phyloP scores from a whole-genome alignment of 2,888 invertebrate genomes.

The Ophion slaviceki region DNA sequence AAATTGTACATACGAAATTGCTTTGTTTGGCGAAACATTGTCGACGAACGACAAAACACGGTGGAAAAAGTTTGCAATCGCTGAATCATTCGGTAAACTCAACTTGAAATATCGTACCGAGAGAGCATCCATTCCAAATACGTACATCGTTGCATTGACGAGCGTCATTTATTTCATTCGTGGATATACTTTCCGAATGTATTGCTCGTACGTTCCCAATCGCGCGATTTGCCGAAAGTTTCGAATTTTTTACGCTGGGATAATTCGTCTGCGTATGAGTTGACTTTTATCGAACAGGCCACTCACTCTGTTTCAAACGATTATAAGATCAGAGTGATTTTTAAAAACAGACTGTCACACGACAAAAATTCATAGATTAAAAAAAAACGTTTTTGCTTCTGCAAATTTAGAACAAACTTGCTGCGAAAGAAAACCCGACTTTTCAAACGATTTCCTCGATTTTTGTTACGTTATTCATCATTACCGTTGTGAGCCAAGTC shows the following conservation, averaged over 20 bases:
- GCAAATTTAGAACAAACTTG: neutral
- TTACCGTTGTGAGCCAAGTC: neutral
- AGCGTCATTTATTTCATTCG: slow-evolving; percentile 3
- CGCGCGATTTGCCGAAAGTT: neutral
- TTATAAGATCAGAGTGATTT: neutral
- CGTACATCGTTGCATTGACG: slow-evolving; percentile 29
- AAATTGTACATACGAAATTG: neutral
- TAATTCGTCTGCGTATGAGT: neutral
- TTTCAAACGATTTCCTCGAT: neutral
- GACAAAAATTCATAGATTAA: neutral
- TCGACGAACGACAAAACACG: no score
- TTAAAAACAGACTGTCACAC: no score
- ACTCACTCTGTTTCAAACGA: neutral
- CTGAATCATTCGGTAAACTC: neutral
- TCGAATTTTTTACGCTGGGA: neutral
- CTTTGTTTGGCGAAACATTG: neutral
- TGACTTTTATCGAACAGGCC: neutral
- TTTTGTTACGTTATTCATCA: neutral
- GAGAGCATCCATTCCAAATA: slow-evolving; percentile 41
- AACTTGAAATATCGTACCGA: slow-evolving; percentile 18
- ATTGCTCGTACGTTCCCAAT: slow-evolving; percentile 10
- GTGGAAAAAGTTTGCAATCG: neutral
- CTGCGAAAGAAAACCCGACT: neutral
- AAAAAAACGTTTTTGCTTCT: neutral
- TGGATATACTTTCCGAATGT: neutral